These are phyloP conservation scores for Euspilapteryx auroguttella DNA, from an alignment of 2,888 invertebrate species.

Conservation along the genomic window DNA sequence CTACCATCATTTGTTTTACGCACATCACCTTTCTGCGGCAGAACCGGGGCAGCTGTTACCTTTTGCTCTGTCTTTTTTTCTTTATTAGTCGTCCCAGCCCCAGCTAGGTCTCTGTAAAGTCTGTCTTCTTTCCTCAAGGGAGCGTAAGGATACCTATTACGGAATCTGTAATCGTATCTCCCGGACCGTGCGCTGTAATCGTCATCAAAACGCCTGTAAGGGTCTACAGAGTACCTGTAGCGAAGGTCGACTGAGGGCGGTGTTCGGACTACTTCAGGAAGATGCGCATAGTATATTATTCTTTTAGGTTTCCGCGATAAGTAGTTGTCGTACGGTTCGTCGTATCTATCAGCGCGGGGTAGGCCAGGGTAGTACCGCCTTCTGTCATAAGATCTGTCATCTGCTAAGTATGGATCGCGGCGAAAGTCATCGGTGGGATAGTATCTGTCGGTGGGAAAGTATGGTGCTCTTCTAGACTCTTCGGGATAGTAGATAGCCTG, in stretches of 20 bases:
- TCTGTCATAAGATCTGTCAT: slow-evolving; percentile 37
- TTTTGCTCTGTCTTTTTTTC: slow-evolving; percentile 47
- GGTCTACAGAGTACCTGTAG: slow-evolving; percentile 50
- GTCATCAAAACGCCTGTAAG: slow-evolving; percentile 42
- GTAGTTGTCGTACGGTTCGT: slow-evolving; percentile 37
- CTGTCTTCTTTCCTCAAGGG: slow-evolving; percentile 46
- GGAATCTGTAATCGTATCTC: slow-evolving; percentile 46
- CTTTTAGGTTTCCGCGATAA: slow-evolving; percentile 57
- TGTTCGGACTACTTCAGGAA: slow-evolving; percentile 68
- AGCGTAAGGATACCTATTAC: slow-evolving; percentile 40
- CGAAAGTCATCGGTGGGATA: slow-evolving; percentile 37
- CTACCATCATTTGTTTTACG: slow-evolving; percentile 13
- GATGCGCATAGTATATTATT: slow-evolving; percentile 71
- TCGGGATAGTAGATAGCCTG: slow-evolving; percentile 52
- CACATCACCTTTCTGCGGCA: slow-evolving; percentile 42
- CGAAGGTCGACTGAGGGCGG: slow-evolving; percentile 60
- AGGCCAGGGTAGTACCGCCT: slow-evolving; percentile 22
- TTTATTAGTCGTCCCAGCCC: slow-evolving; percentile 34
- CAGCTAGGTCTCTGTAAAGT: slow-evolving; percentile 40
- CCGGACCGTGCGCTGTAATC: slow-evolving; percentile 35
- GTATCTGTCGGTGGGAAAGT: slow-evolving; percentile 38
- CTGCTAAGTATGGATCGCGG: slow-evolving; percentile 42
- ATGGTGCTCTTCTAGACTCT: slow-evolving; percentile 31
- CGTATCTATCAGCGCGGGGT: slow-evolving; percentile 39
- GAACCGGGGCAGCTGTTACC: slow-evolving; percentile 42